These are phyloP conservation scores for Drosophila gunungcola DNA, from an alignment of 1,140 invertebrate genomes.

Conservation along the genomic window DNA sequence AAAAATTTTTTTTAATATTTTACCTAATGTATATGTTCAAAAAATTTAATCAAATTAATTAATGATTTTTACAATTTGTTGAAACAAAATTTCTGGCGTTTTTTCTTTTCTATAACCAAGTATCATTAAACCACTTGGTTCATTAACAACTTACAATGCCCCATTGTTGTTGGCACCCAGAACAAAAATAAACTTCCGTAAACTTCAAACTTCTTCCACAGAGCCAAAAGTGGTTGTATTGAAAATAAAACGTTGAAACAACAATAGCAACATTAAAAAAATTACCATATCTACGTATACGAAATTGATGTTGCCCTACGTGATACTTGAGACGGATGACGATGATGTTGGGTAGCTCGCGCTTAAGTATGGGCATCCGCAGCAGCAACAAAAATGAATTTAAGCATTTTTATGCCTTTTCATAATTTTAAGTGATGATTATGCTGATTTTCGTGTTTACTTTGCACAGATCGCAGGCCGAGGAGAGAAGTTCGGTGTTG, in stretches of 20 bases:
- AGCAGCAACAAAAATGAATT: constrained; percentile 41
- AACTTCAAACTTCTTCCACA: constrained; percentile 26
- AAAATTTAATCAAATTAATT: not conserved
- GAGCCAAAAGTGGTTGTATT: constrained; percentile 15
- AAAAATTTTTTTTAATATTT: no score
- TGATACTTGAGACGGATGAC: constrained; percentile 48
- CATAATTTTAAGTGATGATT: constrained; percentile 76
- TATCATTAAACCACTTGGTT: constrained; percentile 41
- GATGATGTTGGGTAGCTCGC: constrained; percentile 56
- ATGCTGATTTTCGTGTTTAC: constrained; percentile 67
- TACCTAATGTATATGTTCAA: not conserved
- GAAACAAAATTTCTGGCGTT: not conserved
- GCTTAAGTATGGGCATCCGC: constrained; percentile 62
- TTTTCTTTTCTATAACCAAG: not conserved
- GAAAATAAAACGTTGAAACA: constrained; percentile 30
- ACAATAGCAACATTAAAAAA: constrained; percentile 39
- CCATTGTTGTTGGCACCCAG: constrained; percentile 30
- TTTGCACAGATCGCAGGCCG: constrained; percentile 10
- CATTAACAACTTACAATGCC: constrained; percentile 43
- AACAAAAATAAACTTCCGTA: constrained; percentile 42
- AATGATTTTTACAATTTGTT: not conserved
- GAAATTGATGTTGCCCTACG: constrained; percentile 66
- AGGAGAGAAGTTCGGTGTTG: constrained; percentile 3
- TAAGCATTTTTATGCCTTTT: constrained; percentile 66
- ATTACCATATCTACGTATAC: constrained; percentile 52